phyloP scores from a whole-genome alignment of 64 coral and sea anemone genomes.

The Orbicella faveolata region DNA sequence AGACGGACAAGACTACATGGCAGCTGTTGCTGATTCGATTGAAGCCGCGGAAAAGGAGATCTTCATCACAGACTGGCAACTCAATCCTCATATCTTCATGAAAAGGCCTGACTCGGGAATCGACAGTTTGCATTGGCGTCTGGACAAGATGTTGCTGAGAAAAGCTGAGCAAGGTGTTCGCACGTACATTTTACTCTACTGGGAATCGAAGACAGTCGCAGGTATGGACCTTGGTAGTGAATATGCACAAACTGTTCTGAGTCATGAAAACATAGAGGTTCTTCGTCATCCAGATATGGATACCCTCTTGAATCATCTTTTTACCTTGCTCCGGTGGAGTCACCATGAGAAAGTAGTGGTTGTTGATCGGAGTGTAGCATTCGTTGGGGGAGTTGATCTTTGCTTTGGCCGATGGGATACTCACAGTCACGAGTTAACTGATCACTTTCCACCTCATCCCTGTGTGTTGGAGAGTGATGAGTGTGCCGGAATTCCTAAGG shows the following conservation, averaged over 20 bases:
- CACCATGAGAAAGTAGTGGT: conserved; percentile 61
- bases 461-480: not conserved
- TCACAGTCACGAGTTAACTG: conserved; percentile 35
- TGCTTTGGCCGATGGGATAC: conserved; percentile 61
- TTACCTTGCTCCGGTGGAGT: conserved; percentile 35
- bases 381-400: conserved; percentile 57
- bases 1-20: conserved; percentile 66
- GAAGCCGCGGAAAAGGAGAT: conserved; percentile 34
- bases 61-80: conserved; percentile 48
- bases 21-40: conserved; percentile 55
- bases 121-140: conserved; percentile 28
- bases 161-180: conserved; percentile 57
- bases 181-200: conserved; percentile 47
- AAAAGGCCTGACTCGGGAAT: conserved; percentile 46
- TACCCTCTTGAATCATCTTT: not conserved
- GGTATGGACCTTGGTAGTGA: conserved; percentile 47
- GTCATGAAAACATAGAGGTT: conserved; percentile 34
- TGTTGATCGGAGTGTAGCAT: conserved; percentile 48
- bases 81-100: conserved; percentile 65
- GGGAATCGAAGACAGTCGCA: conserved; percentile 28
- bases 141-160: conserved; percentile 48
- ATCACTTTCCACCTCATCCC: conserved; percentile 30
- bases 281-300: conserved; percentile 37
- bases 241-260: conserved; percentile 1
- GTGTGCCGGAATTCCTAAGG: not conserved